Evolutionary conservation across 2,797 vertebrate genomes (phyloP).

Genomic region (Tenualosa ilisha): DNA sequence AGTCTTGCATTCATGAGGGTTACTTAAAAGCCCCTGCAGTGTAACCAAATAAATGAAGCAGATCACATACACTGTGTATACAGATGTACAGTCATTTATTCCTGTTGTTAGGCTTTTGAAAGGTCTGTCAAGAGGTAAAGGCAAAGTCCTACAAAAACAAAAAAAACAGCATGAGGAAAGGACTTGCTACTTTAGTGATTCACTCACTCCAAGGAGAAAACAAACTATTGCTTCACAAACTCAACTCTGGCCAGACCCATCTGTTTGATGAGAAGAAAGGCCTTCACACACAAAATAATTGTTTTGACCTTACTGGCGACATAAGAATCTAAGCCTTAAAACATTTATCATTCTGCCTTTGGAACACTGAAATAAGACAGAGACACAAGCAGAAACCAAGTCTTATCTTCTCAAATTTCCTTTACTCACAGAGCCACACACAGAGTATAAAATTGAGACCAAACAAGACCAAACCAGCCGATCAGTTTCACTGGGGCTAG

Average conservation of each 20-base stretch:
- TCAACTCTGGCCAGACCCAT: not conserved
- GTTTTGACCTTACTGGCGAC: slow-evolving; percentile 7
- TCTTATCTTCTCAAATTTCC: slow-evolving; percentile 3
- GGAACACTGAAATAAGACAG: not conserved
- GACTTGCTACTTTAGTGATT: not conserved
- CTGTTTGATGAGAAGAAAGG: not conserved
- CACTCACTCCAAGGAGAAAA: not conserved
- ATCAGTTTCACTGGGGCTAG: slow-evolving; percentile 10
- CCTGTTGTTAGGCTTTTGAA: not conserved
- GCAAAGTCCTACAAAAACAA: not conserved
- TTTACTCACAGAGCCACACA: slow-evolving; percentile 12
- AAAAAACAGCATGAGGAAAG: not conserved
- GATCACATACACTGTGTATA: not conserved
- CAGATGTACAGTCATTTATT: not conserved
- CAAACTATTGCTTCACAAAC: not conserved
- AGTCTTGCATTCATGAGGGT: not conserved
- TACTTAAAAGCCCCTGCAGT: too few relatives aligned
- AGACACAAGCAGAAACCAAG: not conserved
- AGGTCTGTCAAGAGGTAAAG: not conserved
- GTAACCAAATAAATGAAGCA: too few relatives aligned
- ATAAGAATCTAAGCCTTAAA: slow-evolving; percentile 5
- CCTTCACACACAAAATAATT: not conserved
- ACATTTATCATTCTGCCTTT: not conserved
- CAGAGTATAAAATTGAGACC: slow-evolving; percentile 6
- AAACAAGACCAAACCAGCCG: slow-evolving; percentile 21